Conservation (phyloP, 2,888 invertebrate species). For the Helobdella robusta region DNA sequence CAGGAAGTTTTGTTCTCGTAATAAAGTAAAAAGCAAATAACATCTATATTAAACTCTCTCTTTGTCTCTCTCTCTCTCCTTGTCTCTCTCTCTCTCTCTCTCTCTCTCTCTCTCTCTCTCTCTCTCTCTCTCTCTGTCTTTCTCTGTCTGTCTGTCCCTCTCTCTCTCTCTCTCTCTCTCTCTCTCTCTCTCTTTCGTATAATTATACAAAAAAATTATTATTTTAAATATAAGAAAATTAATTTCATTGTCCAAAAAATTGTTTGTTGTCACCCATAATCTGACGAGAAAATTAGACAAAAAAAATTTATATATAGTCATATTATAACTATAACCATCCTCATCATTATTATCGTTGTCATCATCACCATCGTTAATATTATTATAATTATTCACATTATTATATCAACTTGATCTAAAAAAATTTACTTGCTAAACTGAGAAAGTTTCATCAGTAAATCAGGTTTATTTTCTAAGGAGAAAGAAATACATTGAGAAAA, state of each 20-base stretch:
- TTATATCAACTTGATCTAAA: neutral
- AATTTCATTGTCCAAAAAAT: no score
- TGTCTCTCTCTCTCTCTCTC: no score
- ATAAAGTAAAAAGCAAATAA: neutral
- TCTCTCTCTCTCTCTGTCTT: constrained; percentile 27
- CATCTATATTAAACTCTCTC: no score
- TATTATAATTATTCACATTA: neutral
- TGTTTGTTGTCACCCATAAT: constrained; percentile 56
- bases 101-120: constrained; percentile 26
- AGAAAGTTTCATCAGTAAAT: no score
- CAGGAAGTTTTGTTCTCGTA: no score
- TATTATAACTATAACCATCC: no score
- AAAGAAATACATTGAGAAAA: neutral
- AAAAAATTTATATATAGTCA: neutral
- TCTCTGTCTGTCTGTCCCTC: no score
- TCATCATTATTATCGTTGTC: constrained; percentile 2
- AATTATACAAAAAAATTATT: neutral
- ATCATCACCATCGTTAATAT: neutral
- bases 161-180: constrained; percentile 35
- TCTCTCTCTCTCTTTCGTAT: constrained; percentile 24
- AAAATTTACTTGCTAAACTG: neutral
- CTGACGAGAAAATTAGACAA: neutral
- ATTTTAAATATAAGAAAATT: neutral
- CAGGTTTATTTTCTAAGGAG: no score
- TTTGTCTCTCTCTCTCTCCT: no score